These are phyloP conservation scores for Micromussa lordhowensis DNA, from an alignment of 92 coral and sea anemone genomes.

Conservation along the genomic window DNA sequence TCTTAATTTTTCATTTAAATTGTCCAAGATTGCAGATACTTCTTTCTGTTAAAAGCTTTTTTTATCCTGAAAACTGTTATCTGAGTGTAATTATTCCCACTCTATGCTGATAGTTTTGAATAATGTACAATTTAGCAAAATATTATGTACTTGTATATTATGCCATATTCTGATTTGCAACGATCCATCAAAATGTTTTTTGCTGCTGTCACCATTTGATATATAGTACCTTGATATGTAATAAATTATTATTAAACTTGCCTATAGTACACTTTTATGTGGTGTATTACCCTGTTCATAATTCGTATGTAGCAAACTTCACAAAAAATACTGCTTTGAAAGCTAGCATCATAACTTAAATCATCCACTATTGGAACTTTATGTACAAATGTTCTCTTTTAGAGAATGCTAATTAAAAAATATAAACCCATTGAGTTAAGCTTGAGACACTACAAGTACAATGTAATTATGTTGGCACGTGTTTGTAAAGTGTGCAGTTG, in stretches of 20 bases:
- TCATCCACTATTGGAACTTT: neutral
- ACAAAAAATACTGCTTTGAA: conserved; percentile 20
- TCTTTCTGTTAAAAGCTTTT: neutral
- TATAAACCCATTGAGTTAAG: neutral
- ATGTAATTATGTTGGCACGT: too few species aligned
- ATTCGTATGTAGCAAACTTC: neutral
- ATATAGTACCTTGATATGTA: neutral
- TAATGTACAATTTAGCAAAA: neutral
- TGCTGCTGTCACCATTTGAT: neutral
- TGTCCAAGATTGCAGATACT: too few species aligned
- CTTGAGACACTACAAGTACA: neutral
- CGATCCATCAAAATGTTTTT: neutral
- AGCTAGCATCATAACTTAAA: conserved; percentile 5
- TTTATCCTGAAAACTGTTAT: neutral
- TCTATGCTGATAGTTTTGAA: neutral
- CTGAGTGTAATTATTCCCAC: neutral
- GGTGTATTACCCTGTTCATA: neutral
- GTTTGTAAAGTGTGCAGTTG: too few species aligned
- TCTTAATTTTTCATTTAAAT: too few species aligned
- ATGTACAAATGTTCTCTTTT: conserved; percentile 19
- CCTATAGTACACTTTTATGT: neutral
- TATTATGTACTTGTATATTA: neutral
- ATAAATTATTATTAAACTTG: neutral
- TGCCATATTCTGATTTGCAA: neutral
- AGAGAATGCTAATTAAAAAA: conserved; percentile 28